Evolutionary conservation across 2,113 vertebrate genomes (phyloP).

Genomic region (Xenopus borealis): DNA sequence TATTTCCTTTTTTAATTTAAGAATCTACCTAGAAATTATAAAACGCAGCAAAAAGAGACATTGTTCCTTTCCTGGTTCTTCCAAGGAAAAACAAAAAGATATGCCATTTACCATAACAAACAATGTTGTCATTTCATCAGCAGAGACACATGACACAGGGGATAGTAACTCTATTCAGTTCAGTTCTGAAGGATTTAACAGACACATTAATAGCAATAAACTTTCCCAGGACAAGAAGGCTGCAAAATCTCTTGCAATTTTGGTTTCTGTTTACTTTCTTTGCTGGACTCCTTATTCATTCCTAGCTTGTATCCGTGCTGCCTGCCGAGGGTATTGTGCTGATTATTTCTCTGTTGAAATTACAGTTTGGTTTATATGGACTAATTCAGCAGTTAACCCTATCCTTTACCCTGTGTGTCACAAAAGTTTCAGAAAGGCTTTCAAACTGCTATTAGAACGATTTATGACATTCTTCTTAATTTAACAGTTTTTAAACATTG

Average conservation of each 20-base stretch:
- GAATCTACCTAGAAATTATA: constrained; percentile 79
- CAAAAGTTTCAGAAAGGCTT: constrained; percentile 74
- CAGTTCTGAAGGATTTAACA: background rate
- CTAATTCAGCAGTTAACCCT: constrained; percentile 81
- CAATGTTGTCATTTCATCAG: too few relatives aligned
- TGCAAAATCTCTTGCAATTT: constrained; percentile 76
- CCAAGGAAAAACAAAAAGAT: too few relatives aligned
- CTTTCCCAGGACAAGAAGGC: constrained; percentile 68
- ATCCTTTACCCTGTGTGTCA: constrained; percentile 84
- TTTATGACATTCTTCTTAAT: too few relatives aligned
- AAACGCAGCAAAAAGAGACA: constrained; percentile 59
- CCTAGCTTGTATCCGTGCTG: constrained; percentile 69
- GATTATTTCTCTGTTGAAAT: constrained; percentile 63
- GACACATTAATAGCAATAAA: constrained; percentile 14
- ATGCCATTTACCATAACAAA: too few relatives aligned
- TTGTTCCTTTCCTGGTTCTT: too few relatives aligned
- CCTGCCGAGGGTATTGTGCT: constrained; percentile 56
- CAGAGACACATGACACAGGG: too few relatives aligned
- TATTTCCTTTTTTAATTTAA: constrained; percentile 81
- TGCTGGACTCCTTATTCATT: constrained; percentile 83
- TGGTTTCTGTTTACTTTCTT: constrained; percentile 71
- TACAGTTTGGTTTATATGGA: constrained; percentile 82
- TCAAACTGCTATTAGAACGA: background rate
- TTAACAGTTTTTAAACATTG: too few relatives aligned
- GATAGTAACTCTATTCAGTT: too few relatives aligned